Percentiles rank a stretch among this genome's conserved stretches.
Evolutionary conservation across 2,113 vertebrate species (phyloP).

Genomic region (Calyptomena viridis): DNA sequence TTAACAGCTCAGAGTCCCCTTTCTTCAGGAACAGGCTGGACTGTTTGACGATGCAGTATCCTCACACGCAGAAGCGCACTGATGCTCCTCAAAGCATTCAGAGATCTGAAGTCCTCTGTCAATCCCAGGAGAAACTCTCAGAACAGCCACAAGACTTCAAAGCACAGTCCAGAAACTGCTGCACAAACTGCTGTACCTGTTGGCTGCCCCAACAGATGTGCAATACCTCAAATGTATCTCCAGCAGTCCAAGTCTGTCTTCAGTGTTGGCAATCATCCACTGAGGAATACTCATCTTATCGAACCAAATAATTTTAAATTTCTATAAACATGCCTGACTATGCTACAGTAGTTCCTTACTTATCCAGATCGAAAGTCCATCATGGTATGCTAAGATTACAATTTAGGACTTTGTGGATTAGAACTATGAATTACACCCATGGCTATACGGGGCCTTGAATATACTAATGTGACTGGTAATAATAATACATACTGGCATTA

Average conservation of each 20-base stretch:
- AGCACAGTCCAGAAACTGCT: neutral
- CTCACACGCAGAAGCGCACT: neutral
- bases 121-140: neutral
- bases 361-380: neutral
- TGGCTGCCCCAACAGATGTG: neutral
- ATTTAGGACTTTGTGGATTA: neutral
- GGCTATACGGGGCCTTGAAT: neutral
- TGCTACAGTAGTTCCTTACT: neutral
- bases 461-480: neutral
- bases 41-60: fast-evolving
- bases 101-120: neutral
- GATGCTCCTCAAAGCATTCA: neutral
- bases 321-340: neutral
- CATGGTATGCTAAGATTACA: neutral
- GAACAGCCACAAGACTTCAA: neutral
- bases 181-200: neutral
- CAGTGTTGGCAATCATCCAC: fast-evolving
- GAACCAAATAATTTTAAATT: neutral
- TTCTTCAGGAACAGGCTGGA: neutral
- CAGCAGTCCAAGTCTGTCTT: neutral
- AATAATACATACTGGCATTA: neutral
- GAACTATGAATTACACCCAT: neutral
- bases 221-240: neutral
- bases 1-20: neutral
- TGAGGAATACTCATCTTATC: neutral